Conservation (phyloP, 2,113 vertebrate species). For the Mastomys natalensis region DNA sequence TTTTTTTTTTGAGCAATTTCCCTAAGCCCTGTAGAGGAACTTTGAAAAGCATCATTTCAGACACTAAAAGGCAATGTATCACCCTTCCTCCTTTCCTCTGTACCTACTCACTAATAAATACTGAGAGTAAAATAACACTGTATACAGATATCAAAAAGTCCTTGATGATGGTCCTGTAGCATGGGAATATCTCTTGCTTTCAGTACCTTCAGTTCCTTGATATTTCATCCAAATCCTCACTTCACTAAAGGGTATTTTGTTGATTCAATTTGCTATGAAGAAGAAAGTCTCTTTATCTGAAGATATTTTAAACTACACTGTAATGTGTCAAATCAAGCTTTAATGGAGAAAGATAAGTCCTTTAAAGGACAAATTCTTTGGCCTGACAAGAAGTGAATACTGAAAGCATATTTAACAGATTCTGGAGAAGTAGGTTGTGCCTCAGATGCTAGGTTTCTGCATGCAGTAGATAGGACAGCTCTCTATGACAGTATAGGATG, state of each 20-base stretch:
- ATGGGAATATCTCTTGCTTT: neutral
- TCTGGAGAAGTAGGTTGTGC: neutral
- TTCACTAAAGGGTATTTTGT: no score
- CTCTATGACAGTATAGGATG: neutral
- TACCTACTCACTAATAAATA: neutral
- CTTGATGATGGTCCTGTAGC: neutral
- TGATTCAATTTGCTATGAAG: neutral
- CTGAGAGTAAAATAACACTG: neutral
- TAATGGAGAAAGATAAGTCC: neutral
- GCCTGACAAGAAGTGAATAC: slow-evolving; percentile 13
- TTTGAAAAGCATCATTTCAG: neutral
- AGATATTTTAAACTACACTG: slow-evolving; percentile 5
- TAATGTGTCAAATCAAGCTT: neutral
- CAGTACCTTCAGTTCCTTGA: neutral
- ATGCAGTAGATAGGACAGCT: slow-evolving; percentile 28
- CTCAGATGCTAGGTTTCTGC: slow-evolving; percentile 49
- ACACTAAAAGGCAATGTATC: neutral
- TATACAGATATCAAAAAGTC: neutral
- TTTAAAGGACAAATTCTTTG: slow-evolving; percentile 16
- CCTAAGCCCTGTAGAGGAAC: neutral
- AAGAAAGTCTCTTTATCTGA: slow-evolving; percentile 39
- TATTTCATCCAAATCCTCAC: neutral
- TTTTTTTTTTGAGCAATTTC: neutral
- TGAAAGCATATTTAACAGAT: slow-evolving; percentile 53
- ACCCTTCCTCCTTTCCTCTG: neutral